Evolutionary conservation across 2,797 vertebrate genomes (phyloP).

Genomic region (Parambassis ranga): DNA sequence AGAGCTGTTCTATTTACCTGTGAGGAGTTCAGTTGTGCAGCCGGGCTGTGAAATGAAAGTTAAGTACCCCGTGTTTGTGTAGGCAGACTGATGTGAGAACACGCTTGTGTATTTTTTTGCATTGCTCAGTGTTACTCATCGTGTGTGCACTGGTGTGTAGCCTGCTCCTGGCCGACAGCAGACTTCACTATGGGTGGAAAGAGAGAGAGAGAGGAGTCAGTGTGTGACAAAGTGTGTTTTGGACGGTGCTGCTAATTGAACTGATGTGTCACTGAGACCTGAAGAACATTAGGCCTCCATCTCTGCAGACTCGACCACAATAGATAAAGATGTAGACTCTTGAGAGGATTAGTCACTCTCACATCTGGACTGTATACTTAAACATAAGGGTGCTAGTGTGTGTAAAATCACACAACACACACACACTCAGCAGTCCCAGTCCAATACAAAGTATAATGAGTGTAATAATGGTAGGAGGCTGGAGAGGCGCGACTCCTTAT

Average conservation of each 20-base stretch:
- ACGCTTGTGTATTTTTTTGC: constrained; percentile 26
- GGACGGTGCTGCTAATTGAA: constrained; percentile 70
- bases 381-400: constrained; percentile 15
- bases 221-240: constrained; percentile 67
- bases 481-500: constrained; percentile 49
- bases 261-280: constrained; percentile 70
- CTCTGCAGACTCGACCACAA: constrained; percentile 42
- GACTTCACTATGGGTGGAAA: constrained; percentile 48
- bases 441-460: constrained; percentile 54
- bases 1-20: constrained; percentile 60
- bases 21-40: constrained; percentile 35
- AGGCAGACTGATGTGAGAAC: constrained; percentile 28
- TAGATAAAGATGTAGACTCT: constrained; percentile 54
- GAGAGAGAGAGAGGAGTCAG: constrained; percentile 17
- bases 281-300: constrained; percentile 52
- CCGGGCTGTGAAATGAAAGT: constrained; percentile 50
- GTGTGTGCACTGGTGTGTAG: constrained; percentile 30
- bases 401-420: constrained; percentile 3
- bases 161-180: constrained; percentile 48
- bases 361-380: constrained; percentile 32
- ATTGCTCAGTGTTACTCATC: constrained; percentile 7
- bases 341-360: constrained; percentile 45
- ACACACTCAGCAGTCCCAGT: constrained; percentile 6
- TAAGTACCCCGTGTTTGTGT: constrained; percentile 46
- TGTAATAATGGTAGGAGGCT: constrained; percentile 60